Evolutionary conservation across 2,113 vertebrate genomes (phyloP), one percentile per base, ranked within the genome.

Genomic region (Rhinolophus sinicus): DNA sequence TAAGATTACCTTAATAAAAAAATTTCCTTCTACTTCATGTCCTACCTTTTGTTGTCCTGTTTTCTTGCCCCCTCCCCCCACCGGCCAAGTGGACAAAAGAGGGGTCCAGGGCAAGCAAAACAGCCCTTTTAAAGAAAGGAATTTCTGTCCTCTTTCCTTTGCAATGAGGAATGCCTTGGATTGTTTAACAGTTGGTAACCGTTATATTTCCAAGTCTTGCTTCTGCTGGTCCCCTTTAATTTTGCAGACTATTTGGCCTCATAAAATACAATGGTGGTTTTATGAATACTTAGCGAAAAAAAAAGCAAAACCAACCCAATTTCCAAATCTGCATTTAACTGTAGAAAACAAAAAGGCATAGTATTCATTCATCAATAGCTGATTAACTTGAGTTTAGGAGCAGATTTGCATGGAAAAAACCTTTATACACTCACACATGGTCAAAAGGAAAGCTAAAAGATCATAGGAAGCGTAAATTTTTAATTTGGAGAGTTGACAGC

Each of bases 241-340:
- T 89, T 73, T 81, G 56, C 9, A 62, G 38, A 14, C 47, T 54
- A 2, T 60, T 78, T 89, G 58, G 24, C 58, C 85, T 97, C 50
- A 75, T 67, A 97, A 75, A 90, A 72, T 88, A 56, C 6, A 77
- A 76, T 19, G 70, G 30, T 95, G 54, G 40, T 50, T 87, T 75
- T 80, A 60, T 35, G 33, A 93, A 33, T 65, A 19, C 52, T 73
- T 58, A 24, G 21, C 54, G 64, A 50, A 54, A 54, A n/a, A 19
- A 26, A 88, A 44, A 69, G 16, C 40, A 35, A 90, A 92, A 40
- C 16, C 33, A 82, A 58, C 12, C 10, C 1, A 77, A 50, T 69
- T 93, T 91, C 60, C 35, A 87, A 88, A 62, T 62, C n/a, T 38
- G 18, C 22, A 73, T 75, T 84, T 92, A 67, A 38, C 9, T 73